Evolutionary conservation across 2,888 invertebrate species (phyloP).

Genomic region (Chromoteleia sp.): DNA sequence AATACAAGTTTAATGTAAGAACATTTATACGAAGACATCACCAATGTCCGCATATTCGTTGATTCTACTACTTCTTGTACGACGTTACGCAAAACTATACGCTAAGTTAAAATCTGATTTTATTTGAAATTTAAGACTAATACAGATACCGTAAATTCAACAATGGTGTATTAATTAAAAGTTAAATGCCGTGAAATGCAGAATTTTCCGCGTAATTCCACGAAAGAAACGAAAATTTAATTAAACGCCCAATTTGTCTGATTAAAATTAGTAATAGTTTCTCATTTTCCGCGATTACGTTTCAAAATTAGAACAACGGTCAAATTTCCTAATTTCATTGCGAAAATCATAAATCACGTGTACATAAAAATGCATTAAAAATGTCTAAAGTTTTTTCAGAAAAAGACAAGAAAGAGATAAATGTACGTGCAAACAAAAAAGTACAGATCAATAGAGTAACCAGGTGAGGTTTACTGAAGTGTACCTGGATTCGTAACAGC

Average conservation of each 20-base stretch:
- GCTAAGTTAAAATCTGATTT: no score
- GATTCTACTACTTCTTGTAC: constrained; percentile 18
- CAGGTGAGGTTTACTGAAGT: constrained; percentile 15
- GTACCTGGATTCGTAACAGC: constrained; percentile 13
- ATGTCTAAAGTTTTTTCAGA: background rate
- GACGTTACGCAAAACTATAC: no score
- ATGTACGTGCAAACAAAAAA: constrained; percentile 33
- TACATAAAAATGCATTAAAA: constrained; percentile 23
- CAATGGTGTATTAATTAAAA: constrained; percentile 29
- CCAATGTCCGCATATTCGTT: constrained; percentile 8
- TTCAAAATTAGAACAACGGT: constrained; percentile 9
- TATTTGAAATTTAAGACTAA: constrained; percentile 12
- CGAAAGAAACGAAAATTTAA: constrained; percentile 4
- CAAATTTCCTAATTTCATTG: constrained; percentile 16
- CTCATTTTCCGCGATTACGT: background rate
- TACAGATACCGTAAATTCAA: constrained; percentile 4
- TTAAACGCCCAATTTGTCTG: constrained; percentile 8
- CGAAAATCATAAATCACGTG: constrained; percentile 20
- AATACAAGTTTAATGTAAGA: constrained; percentile 12
- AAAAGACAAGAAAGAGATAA: constrained; percentile 25
- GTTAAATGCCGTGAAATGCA: constrained; percentile 9
- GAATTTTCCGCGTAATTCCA: constrained; percentile 4
- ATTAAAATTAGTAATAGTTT: constrained; percentile 12
- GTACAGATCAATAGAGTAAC: constrained; percentile 35
- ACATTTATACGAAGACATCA: constrained; percentile 13